Base-by-base conservation (phyloP, 1,140 invertebrate genomes). In the Euwallacea similis region DNA sequence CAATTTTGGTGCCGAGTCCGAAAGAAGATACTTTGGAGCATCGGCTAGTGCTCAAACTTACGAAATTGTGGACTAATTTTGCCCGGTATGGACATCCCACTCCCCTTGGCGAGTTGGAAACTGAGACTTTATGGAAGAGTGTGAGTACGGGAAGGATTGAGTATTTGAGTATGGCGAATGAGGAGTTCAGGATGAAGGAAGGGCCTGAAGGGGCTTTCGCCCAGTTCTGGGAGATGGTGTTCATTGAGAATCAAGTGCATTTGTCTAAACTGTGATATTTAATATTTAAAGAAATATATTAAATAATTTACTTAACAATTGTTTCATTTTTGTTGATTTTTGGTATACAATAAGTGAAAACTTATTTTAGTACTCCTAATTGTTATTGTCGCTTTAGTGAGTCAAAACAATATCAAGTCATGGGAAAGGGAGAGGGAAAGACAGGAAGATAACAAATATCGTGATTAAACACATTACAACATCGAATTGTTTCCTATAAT, bases 61-160 rank as follows among this genome's bases (percentile, higher is more conserved):
- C 85, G 8, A 84, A 81, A 78, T 76, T 87, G 75, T 85, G 84
- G 83, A 82, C 84, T 0, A 85, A 85, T 75, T 87, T 86, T 73
- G 85, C 85, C 42, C 85, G 81, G 76, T 81, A 75, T 78, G 82
- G 85, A 80, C 84, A 84, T 54, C 84, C 84, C n/a, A 79, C 77
- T 60, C 69, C 80, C 46, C 0, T 7, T 0, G n/a, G 13, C 15
- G 77, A 79, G 4, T 80, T 80, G 43, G 77, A 79, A 43, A 69
- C 77, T 56, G 73, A 81, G 9, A 76, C 84, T 7, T 74, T 73
- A 41, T 87, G 86, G 86, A 79, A 79, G 42, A 83, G 84, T 62
- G 82, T 83, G 0, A 83, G 79, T 0, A 80, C 79, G 43, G 79
- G 84, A n/a, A 76, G 82, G 43, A 81, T 81, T 11, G 78, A 86